A percentile compares a stretch with the other conserved stretches of the same genome.
phyloP scores from a whole-genome alignment of 2,888 invertebrate species.

The Dicyrtomina minuta region DNA sequence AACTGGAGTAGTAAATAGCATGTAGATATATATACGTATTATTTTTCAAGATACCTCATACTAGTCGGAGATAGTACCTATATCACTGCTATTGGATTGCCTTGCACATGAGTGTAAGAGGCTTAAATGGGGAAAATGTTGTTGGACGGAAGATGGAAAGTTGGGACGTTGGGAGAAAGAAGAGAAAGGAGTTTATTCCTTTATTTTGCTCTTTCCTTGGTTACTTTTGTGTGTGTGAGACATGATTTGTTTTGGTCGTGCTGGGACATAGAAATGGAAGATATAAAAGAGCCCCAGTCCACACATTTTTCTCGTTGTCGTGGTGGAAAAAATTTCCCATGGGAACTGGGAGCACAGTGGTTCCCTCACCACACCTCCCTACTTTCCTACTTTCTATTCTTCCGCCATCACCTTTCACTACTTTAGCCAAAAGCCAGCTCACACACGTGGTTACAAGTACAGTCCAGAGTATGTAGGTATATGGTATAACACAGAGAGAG shows the following conservation, averaged over 20 bases:
- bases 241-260: conserved; percentile 33
- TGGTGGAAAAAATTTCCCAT: conserved; percentile 33
- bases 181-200: neutral
- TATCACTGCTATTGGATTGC: too few relatives aligned
- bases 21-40: too few relatives aligned
- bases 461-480: too few relatives aligned
- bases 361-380: conserved; percentile 1
- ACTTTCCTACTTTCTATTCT: conserved; percentile 6
- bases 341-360: conserved; percentile 13
- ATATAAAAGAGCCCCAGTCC: conserved; percentile 25
- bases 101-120: conserved; percentile 8
- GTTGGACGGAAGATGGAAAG: too few relatives aligned
- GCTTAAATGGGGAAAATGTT: conserved; percentile 16
- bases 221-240: too few relatives aligned
- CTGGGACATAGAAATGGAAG: conserved; percentile 10
- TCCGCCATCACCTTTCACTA: conserved; percentile 25
- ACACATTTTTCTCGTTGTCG: conserved; percentile 31
- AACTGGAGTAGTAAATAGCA: too few relatives aligned
- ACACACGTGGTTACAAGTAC: conserved; percentile 8
- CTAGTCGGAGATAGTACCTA: too few relatives aligned
- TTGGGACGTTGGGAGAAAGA: too few relatives aligned
- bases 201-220: neutral
- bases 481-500: too few relatives aligned
- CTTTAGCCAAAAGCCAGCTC: conserved; percentile 25
- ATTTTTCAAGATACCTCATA: too few relatives aligned